Percentiles rank a stretch among this genome's conserved stretches.
Conservation (phyloP, 2,113 vertebrate species). For the Gobiocypris rarus region DNA sequence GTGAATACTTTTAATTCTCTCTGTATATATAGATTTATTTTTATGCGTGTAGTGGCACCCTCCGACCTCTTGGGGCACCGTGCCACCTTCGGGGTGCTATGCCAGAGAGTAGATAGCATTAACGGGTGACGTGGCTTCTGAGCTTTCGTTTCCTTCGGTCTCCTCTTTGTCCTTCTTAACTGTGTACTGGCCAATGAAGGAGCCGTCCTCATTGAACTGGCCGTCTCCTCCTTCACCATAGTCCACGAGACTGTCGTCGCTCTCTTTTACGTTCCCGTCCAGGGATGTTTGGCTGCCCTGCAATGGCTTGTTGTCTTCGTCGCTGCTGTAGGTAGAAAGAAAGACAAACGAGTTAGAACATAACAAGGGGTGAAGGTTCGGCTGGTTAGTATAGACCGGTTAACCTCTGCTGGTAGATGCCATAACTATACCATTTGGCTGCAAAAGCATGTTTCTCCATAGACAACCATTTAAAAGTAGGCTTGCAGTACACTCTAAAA, state of each 20-base stretch:
- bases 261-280: conserved; percentile 95
- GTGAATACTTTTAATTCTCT: conserved; percentile 57
- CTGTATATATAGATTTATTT: conserved; percentile 55
- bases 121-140: conserved; percentile 95
- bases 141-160: conserved; percentile 98
- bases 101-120: conserved; percentile 97
- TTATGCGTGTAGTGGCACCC: conserved; percentile 55
- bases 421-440: background rate
- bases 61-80: conserved; percentile 41
- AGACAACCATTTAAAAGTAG: background rate
- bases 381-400: background rate
- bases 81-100: conserved; percentile 64
- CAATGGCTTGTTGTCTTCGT: conserved; percentile 98
- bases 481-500: too few species aligned
- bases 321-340: conserved; percentile 76
- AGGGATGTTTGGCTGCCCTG: conserved; percentile 97
- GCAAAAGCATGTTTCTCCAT: background rate
- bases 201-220: conserved; percentile 97
- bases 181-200: conserved; percentile 98
- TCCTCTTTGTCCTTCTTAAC: conserved; percentile 99
- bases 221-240: conserved; percentile 95
- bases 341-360: background rate
- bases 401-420: background rate
- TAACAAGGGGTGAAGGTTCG: background rate
- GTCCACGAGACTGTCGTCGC: conserved; percentile 97